Base-by-base conservation (phyloP, 2,888 invertebrate species). In the Lysandra coridon region DNA sequence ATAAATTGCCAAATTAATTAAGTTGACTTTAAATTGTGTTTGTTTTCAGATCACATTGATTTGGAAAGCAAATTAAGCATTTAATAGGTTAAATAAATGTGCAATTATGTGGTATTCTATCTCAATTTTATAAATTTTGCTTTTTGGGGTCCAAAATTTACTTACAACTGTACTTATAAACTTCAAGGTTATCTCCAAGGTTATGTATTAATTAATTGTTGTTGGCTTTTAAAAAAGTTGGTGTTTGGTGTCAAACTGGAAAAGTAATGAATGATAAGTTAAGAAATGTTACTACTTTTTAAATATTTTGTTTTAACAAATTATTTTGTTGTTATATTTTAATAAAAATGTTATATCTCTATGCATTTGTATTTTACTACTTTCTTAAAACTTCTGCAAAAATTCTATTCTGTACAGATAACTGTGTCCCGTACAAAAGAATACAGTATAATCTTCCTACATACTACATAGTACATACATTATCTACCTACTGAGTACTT, bases 261-360 rank as follows among this genome's bases (percentile, higher is more conserved):
- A 53, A 1, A 53, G 4, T 62, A 62, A 69, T 12, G 17, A 69
- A 69, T 69, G 17, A 30, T 64, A 30, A 64, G 23, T 44, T 44
- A 44, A 49, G 49, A 49, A 10, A 10, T 49, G 49, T 49, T 7
- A 23, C n/a, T 64, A 64, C 7, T 62, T 64, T 30, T 30, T 14
- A 37, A 69, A 33, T 33, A 69, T 33, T 69, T 69, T 37, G 33
- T 69, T 33, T 69, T 37, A 77, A 74, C 0, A 44, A 44, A 74
- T 40, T 74, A 74, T 74, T 44, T 74, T 73, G 7, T 37, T 73
- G 73, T 74, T 44, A 44, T 74, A 74, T 74, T 74, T 44, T 40
- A 74, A n/a, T 44, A 44, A 73, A 62, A 44, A 44, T 74, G 40
- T 44, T 74, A 6, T 44, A 74, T 74, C 44, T 44, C 4, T n/a